Base-by-base conservation (phyloP, 2,888 invertebrate species). In the Apamea anceps region DNA sequence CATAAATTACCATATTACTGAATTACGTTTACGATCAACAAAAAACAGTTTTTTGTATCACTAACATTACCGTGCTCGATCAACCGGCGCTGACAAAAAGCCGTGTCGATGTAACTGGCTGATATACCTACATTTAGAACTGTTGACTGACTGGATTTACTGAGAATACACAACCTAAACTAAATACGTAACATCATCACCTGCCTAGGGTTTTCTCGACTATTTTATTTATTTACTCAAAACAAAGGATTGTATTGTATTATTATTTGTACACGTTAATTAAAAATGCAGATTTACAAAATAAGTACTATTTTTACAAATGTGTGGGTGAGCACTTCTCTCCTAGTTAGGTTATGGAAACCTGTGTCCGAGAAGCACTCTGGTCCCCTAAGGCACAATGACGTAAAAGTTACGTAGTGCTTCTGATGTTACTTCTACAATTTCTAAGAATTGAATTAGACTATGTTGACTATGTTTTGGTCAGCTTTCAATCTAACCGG, bases 1-100 rank as follows among this genome's bases (percentile, higher is more conserved):
- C 54, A 79, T 71, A 76, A 79, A 79, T 79, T 51, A 80, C 42
- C 42, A 72, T 77, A 65, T 70, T 72, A 81, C 73, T 71, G 25
- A 72, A 74, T 65, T 51, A 80, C 45, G 67, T 72, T 65, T 51
- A 80, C 45, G 67, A 76, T 15, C 57, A 8, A 70, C 60, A 83
- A 81, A 82, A 79, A 67, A 86, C 63, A 45, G 72, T 72, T 87
- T 88, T 88, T 87, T 88, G 80, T 85, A 3, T 21, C 57, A n/a
- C 13, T 80, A 74, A 84, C 84, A 76, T 86, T 18, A 77, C 81
- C 63, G 75, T 54, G 83, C 12, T 73, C 63, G 75, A 80, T 85
- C 88, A 80, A 82, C 57, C 79, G 71, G 15, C 51, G 21, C 42
- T 15, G 37, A 63, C n/a, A 81, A 81, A 86, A 88, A 87, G 79